Percentiles rank a stretch among this genome's conserved stretches.
Evolutionary conservation across 1,140 invertebrate genomes (phyloP).

Genomic region (Ips typographus): DNA sequence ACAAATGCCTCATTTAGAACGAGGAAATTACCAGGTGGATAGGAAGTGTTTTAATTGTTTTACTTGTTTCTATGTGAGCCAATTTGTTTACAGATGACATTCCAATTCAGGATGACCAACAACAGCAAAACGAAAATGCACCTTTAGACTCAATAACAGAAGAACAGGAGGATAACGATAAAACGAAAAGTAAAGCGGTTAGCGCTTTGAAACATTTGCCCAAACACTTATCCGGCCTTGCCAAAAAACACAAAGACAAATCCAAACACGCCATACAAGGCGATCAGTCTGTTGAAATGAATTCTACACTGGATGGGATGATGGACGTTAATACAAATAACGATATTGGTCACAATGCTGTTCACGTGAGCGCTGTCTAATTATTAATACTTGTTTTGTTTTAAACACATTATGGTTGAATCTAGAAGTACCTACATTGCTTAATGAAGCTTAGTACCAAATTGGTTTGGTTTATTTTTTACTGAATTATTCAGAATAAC

Average conservation of each 20-base stretch:
- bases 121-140: slow-evolving; percentile 33
- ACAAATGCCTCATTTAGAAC: slow-evolving; percentile 96
- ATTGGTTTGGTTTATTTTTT: no score
- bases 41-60: no score
- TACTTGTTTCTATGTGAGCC: neutral
- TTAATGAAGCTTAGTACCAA: no score
- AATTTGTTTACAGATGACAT: slow-evolving; percentile 48
- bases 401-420: no score
- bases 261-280: slow-evolving; percentile 35
- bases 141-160: slow-evolving; percentile 50
- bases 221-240: slow-evolving; percentile 47
- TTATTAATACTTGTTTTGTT: no score
- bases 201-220: slow-evolving; percentile 50
- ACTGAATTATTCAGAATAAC: no score
- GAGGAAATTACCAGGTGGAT: slow-evolving; percentile 86
- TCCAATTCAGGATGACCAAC: slow-evolving; percentile 49
- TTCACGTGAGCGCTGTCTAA: slow-evolving; percentile 50
- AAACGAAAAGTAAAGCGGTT: slow-evolving; percentile 41
- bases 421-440: no score
- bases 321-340: slow-evolving; percentile 28
- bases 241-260: slow-evolving; percentile 49
- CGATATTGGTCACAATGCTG: slow-evolving; percentile 40
- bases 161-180: slow-evolving; percentile 48
- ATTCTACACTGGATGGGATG: slow-evolving; percentile 32
- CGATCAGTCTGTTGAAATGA: slow-evolving; percentile 36